Base-by-base conservation (phyloP, 2,113 vertebrate species). In the Eulemur macaco region DNA sequence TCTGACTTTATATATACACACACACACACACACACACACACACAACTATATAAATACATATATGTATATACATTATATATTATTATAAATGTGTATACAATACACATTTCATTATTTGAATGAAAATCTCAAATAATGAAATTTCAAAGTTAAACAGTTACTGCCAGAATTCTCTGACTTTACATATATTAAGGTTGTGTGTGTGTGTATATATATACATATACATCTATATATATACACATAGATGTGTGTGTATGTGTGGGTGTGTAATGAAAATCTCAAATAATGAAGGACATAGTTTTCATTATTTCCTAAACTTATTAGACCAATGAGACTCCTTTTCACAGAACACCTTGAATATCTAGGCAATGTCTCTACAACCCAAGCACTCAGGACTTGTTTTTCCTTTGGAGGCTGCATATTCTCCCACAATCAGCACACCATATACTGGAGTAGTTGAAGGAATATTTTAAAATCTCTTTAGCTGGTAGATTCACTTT, bases 81-180 rank as follows among this genome's bases (percentile, higher is more conserved):
- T 54, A 54, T 54, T 47, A 54, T 54, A 58, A 21, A 58, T 58
- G 21, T 23, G 23, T 58, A 58, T 58, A 8, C 23, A 15, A 23
- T 23, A 58, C 27, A 64, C 60, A 91, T 54, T 54, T 54, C 52
- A 54, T 54, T 17, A 52, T 52, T 52, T 54, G 52, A 56, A 31
- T 50, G 54, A 94, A 80, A 78, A 89, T 80, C 37, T 60, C 80
- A 23, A 86, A 42, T 11, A 71, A 11, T 64, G 68, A 83, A 8
- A 60, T 86, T 97, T 95, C 66, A 81, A 92, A 83, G 31, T 76
- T 76, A 47, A 73, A 83, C 3, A 60, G 6, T 73, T 78, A 37
- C 13, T 47, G 81, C 5, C 42, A 89, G 37, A 86, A 76, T 81
- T 66, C 68, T 92, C 85, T 87, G 66, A 86, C 39, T 77, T 31